A percentile compares a stretch with the other conserved stretches of the same genome.
Conservation (phyloP, 2,888 invertebrate genomes). For the Drosophila greeni region DNA sequence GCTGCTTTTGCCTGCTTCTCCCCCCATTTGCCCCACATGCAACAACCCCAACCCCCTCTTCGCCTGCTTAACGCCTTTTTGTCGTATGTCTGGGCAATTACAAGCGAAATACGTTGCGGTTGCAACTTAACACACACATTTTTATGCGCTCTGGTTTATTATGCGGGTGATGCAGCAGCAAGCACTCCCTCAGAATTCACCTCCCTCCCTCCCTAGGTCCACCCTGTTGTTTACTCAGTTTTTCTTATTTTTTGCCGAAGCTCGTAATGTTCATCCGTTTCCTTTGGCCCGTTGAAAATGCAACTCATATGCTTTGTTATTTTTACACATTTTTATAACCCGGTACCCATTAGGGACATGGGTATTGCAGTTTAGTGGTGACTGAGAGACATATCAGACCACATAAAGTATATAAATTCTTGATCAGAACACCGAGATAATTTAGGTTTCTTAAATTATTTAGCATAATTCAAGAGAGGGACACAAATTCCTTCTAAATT, state of each 20-base stretch:
- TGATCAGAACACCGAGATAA: background rate
- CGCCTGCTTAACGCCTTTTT: slow-evolving; percentile 13
- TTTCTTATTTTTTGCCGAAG: slow-evolving; percentile 32
- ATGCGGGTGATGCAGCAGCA: slow-evolving; percentile 57
- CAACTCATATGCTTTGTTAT: slow-evolving; percentile 69
- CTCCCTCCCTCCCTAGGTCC: background rate
- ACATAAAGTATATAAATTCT: background rate
- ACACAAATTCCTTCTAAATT: background rate
- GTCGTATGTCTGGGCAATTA: slow-evolving; percentile 48
- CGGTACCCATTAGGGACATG: background rate
- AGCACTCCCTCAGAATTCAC: background rate
- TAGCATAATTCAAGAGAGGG: too few relatives aligned
- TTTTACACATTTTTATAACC: slow-evolving; percentile 63
- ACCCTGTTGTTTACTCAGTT: slow-evolving; percentile 1
- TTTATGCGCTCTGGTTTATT: slow-evolving; percentile 57
- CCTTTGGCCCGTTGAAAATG: slow-evolving; percentile 52
- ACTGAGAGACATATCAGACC: background rate
- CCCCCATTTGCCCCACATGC: slow-evolving; percentile 9
- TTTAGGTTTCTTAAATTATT: background rate
- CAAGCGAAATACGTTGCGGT: slow-evolving; percentile 52
- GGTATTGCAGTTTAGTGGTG: background rate
- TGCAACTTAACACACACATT: slow-evolving; percentile 44
- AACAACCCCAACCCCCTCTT: background rate
- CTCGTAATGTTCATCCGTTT: slow-evolving; percentile 60
- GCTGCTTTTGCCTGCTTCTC: background rate